Evolutionary conservation across 2,797 vertebrate genomes (phyloP), one percentile per base, ranked within the genome.

Genomic region (Pteropus rufus): DNA sequence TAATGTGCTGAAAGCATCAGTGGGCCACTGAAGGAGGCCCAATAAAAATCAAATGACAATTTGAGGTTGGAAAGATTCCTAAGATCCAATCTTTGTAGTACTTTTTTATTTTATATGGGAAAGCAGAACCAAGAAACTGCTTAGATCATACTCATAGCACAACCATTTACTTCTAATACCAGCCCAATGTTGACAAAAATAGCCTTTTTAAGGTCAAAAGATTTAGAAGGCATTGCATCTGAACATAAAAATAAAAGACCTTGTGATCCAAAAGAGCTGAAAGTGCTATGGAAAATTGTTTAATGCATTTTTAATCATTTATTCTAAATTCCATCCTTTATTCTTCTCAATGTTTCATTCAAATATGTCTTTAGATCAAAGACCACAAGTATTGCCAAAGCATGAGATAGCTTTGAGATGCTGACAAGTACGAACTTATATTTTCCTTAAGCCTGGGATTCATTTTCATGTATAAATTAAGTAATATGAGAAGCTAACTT

Each of bases 401-500:
- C 73, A 16, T 16, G 60, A 75, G 14, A 18, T 86, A 44, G 11
- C 95, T 97, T 95, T 24, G 31, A 56, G 49, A 52, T 93, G 79
- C 21, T 44, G 46, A 81, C 94, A 62, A 95, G 62, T 79, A 60
- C 46, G 14, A 75, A 89, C 10, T 26, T 31, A 84, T n/a, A 91
- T 85, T 97, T 93, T 56, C 1, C 72, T 73, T 91, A 91, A 95
- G 85, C 44, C 18, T 7, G 0, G 58, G 75, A 67, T 94, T 97
- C 54, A 82, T 97, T 97, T 97, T 97, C 54, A 0, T 70, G 2
- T 80, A 24, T 97, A 77, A 81, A 81, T 72, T 70, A 86, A 93
- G 58, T 94, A n/a, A 19, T 86, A 26, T 96, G 93, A 97, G 24
- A 96, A 79, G 86, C 36, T 92, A 94, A 92, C 16, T n/a, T 49